Base-by-base conservation (phyloP, 1,140 invertebrate species). In the Argopecten irradians region DNA sequence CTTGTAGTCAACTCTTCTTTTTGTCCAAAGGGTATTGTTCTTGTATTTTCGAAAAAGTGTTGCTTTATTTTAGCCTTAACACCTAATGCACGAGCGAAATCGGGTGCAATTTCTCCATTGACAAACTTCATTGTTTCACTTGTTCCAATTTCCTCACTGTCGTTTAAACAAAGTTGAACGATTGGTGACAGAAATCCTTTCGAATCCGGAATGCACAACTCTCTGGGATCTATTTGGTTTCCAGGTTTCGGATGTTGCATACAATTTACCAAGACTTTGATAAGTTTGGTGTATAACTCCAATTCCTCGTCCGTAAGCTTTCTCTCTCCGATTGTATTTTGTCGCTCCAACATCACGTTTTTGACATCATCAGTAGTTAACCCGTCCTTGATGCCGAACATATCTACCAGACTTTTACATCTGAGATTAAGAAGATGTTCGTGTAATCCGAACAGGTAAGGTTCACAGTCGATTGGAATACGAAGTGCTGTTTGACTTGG, bases 1-100 rank as follows among this genome's bases (percentile, higher is more conserved):
- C 94, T 89, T 34, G 89, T 92, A 1, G 93, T 92, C 9, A 95
- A 88, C 36, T 90, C 91, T 88, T 95, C 94, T 36, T 92, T 91
- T 86, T 94, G 94, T 13, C 94, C 94, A 91, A 95, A 95, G 14
- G 90, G 89, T 39, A 43, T 55, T 82, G 33, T 33, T 34, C 83
- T 82, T 0, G 90, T 55, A 85, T 83, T 35, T 34, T 90, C 88
- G n/a, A 86, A 55, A 13, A 91, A 46, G 19, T 86, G 87, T 28
- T 91, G 71, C 35, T 90, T n/a, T 82, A 88, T 28, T 41, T 93
- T 93, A 35, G 92, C 89, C 22, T 91, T 92, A 0, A 93, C 92
- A 32, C 93, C 93, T 1, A 94, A 85, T 13, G 46, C 34, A 43
- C 34, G 83, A 2, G 93, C 92, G n/a, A 89, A 84, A 11, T 87